Evolutionary conservation across 2,888 invertebrate species (phyloP).

Genomic region (Deilephila porcellus): DNA sequence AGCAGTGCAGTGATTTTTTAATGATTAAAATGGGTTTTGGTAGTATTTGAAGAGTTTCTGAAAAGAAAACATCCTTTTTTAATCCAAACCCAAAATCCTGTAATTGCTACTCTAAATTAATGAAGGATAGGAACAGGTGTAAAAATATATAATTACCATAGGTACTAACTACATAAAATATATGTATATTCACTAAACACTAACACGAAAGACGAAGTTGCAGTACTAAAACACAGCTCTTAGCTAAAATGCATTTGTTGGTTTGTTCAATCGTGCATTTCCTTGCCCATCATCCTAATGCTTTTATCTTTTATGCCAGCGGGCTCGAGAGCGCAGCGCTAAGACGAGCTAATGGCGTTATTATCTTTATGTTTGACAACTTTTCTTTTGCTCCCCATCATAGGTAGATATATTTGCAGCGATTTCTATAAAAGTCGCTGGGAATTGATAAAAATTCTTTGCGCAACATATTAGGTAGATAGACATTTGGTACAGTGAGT

Average conservation of each 20-base stretch:
- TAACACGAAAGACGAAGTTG: neutral
- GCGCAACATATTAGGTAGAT: too few relatives aligned
- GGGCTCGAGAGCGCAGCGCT: conserved; percentile 8
- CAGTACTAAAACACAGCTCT: neutral
- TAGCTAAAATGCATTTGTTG: conserved; percentile 24
- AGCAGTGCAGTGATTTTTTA: too few relatives aligned
- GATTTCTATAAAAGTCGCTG: neutral
- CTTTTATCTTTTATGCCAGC: conserved; percentile 24
- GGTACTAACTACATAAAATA: too few relatives aligned
- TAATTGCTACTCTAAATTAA: too few relatives aligned
- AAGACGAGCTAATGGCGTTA: conserved; percentile 18
- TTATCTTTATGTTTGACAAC: conserved; percentile 23
- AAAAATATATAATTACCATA: too few relatives aligned
- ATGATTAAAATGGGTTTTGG: too few relatives aligned
- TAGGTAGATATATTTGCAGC: neutral
- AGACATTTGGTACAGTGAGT: too few relatives aligned
- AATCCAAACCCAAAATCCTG: too few relatives aligned
- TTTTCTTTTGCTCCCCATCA: conserved; percentile 4
- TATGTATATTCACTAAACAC: too few relatives aligned
- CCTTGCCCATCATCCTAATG: conserved; percentile 16
- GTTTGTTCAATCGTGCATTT: conserved; percentile 24
- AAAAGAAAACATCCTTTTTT: too few relatives aligned
- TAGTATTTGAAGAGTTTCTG: too few relatives aligned
- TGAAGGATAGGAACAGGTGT: too few relatives aligned
- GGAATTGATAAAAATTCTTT: neutral